Conservation (phyloP, 2,113 vertebrate species). For the Pandion haliaetus region DNA sequence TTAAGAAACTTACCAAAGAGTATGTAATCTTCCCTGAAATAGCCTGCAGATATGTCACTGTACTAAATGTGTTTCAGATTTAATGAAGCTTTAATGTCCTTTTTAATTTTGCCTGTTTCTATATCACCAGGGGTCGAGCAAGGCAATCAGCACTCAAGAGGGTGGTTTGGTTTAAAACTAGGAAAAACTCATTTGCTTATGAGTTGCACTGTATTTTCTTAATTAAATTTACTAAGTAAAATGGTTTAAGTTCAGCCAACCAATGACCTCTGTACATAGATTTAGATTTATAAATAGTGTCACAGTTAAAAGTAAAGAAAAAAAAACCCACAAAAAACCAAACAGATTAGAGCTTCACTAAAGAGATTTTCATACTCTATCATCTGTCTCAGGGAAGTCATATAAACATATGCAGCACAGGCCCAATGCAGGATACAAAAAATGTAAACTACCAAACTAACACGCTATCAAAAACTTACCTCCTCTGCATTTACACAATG, state of each 20-base stretch:
- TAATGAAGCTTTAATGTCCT: constrained; percentile 90
- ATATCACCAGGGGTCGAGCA: constrained; percentile 82
- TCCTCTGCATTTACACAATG: neutral
- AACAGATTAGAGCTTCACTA: constrained; percentile 66
- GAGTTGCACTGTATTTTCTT: constrained; percentile 87
- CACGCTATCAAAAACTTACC: neutral
- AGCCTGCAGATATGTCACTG: constrained; percentile 87
- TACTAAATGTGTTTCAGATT: constrained; percentile 89
- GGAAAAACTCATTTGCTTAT: constrained; percentile 86
- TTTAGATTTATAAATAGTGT: constrained; percentile 78
- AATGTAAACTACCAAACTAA: neutral
- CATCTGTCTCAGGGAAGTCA: constrained; percentile 31
- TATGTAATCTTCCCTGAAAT: constrained; percentile 83
- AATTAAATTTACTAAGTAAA: constrained; percentile 87
- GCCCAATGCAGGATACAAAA: neutral
- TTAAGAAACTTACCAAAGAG: constrained; percentile 82
- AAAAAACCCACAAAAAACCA: neutral
- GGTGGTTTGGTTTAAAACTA: constrained; percentile 83
- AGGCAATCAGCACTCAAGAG: constrained; percentile 84
- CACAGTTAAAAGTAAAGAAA: constrained; percentile 47
- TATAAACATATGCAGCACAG: constrained; percentile 10
- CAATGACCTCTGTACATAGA: constrained; percentile 77
- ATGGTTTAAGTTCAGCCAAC: constrained; percentile 82
- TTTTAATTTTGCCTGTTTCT: constrained; percentile 88
- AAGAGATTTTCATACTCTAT: constrained; percentile 23